These are phyloP conservation scores for Hypotaenidia philippensis DNA, from an alignment of 2,797 vertebrate species.

Conservation along the genomic window DNA sequence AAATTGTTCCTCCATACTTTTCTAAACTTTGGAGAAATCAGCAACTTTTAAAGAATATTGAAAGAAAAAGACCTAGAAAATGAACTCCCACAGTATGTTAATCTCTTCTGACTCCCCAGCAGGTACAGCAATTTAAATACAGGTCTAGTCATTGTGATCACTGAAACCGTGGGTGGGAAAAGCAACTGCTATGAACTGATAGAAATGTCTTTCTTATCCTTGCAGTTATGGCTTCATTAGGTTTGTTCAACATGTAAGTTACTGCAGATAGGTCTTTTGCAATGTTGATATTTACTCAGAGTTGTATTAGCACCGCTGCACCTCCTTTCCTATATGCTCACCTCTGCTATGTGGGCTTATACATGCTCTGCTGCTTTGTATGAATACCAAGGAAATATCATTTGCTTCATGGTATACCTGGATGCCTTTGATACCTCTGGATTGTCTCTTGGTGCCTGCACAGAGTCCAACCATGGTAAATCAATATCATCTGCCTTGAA, in stretches of 20 bases:
- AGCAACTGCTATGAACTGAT: background rate
- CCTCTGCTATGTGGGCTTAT: background rate
- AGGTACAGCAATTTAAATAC: background rate
- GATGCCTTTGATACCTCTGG: background rate
- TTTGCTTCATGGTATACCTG: background rate
- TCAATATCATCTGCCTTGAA: background rate
- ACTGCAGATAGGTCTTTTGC: background rate
- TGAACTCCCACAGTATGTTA: background rate
- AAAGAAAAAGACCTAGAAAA: background rate
- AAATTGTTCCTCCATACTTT: background rate
- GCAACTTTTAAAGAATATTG: background rate
- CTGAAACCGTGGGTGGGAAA: background rate
- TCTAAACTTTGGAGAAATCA: background rate
- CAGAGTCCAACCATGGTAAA: rapidly evolving
- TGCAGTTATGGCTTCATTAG: background rate
- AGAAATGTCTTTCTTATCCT: background rate
- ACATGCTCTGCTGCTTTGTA: rapidly evolving
- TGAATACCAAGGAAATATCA: background rate
- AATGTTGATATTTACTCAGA: background rate
- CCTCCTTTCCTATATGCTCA: background rate
- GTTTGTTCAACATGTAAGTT: background rate
- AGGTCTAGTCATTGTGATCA: background rate
- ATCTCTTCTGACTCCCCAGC: background rate
- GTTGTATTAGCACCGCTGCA: rapidly evolving
- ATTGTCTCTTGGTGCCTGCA: background rate